Evolutionary conservation across 2,888 invertebrate species (phyloP).

Genomic region (Eupelmus urozonus): DNA sequence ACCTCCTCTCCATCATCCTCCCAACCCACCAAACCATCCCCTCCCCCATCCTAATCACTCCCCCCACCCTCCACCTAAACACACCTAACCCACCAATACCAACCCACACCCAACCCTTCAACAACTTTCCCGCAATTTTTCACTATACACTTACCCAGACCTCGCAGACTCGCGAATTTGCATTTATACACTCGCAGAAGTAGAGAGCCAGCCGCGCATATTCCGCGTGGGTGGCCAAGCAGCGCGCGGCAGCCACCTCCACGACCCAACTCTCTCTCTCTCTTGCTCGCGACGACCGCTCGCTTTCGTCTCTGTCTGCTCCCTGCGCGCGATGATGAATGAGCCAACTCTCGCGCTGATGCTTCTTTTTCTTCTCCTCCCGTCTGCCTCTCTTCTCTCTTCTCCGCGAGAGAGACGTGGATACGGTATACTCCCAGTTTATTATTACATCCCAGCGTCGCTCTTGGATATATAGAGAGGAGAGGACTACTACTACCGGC

Average conservation of each 20-base stretch:
- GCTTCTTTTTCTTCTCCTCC: not conserved
- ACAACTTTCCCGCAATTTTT: too few species aligned
- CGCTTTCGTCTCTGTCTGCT: slow-evolving; percentile 44
- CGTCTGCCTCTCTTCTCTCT: not conserved
- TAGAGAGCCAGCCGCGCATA: too few species aligned
- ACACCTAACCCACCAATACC: slow-evolving; percentile 17
- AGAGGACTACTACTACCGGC: slow-evolving; percentile 23
- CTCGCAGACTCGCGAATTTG: not conserved
- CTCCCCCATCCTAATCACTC: not conserved
- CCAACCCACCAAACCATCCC: slow-evolving; percentile 32
- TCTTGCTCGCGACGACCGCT: slow-evolving; percentile 29
- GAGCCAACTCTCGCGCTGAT: slow-evolving; percentile 62
- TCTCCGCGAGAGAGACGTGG: not conserved
- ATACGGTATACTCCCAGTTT: slow-evolving; percentile 42
- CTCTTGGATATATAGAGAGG: not conserved
- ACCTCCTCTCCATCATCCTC: not conserved
- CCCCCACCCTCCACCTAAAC: not conserved
- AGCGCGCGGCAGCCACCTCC: too few species aligned
- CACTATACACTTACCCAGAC: too few species aligned
- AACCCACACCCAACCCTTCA: not conserved
- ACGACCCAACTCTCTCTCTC: slow-evolving; percentile 50
- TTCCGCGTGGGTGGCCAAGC: slow-evolving; percentile 72
- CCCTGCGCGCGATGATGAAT: slow-evolving; percentile 70
- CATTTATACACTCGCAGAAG: not conserved
- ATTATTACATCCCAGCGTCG: slow-evolving; percentile 48